phyloP scores from a whole-genome alignment of 2,888 invertebrate species.

The Bellardia bayeri region DNA sequence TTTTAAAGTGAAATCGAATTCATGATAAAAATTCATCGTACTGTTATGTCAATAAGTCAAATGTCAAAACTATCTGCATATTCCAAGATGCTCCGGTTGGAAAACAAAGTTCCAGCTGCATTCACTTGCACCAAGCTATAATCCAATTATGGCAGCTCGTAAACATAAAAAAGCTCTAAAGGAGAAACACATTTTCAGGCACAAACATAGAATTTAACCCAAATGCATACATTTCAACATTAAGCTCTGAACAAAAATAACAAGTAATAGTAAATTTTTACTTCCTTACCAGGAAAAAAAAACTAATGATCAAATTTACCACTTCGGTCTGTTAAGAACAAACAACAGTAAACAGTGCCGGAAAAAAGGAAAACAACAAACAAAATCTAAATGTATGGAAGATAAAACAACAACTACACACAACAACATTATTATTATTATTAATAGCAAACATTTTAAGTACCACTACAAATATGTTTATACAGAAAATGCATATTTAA shows the following conservation, averaged over 20 bases:
- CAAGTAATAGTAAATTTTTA: neutral
- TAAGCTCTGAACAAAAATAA: neutral
- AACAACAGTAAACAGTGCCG: neutral
- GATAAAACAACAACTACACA: neutral
- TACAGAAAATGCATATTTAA: slow-evolving; percentile 6
- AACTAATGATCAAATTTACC: slow-evolving; percentile 44
- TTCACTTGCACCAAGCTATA: slow-evolving; percentile 13
- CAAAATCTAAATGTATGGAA: neutral
- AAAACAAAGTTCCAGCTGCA: neutral
- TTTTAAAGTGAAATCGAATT: no score
- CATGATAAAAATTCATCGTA: no score
- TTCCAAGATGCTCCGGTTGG: no score
- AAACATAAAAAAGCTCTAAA: neutral
- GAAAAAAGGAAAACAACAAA: neutral
- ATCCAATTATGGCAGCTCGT: slow-evolving; percentile 20
- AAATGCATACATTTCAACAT: slow-evolving; percentile 52
- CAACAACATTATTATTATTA: slow-evolving; percentile 50
- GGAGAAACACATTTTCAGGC: neutral
- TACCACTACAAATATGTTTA: neutral
- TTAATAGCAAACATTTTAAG: slow-evolving; percentile 47
- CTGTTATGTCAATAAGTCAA: no score
- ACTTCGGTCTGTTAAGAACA: slow-evolving; percentile 11
- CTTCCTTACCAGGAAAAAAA: neutral
- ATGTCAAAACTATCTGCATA: no score
- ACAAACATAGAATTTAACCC: slow-evolving; percentile 49